Conservation (phyloP, 2,113 vertebrate genomes). For the Saccopteryx bilineata region DNA sequence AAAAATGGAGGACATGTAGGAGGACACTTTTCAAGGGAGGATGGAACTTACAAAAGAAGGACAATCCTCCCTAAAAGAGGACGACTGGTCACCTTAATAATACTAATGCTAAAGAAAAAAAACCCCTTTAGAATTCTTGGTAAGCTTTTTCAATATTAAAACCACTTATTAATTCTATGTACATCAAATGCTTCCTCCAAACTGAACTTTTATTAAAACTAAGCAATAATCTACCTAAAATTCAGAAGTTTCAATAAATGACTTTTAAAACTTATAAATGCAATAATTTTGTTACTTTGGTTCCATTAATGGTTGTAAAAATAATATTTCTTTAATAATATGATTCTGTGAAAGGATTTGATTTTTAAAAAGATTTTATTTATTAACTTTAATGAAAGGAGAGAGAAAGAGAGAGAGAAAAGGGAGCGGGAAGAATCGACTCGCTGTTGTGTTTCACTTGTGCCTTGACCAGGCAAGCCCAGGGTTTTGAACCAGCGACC, state of each 20-base stretch:
- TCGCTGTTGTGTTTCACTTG: too few species aligned
- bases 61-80: too few species aligned
- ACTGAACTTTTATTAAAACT: slow-evolving; percentile 26
- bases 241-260: slow-evolving; percentile 54
- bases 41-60: too few species aligned
- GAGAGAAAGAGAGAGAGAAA: too few species aligned
- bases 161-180: neutral
- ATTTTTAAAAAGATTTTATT: neutral
- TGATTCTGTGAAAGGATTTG: slow-evolving; percentile 61
- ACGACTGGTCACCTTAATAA: neutral
- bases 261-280: slow-evolving; percentile 49
- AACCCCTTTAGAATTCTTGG: neutral
- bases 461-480: too few species aligned
- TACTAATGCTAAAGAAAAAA: slow-evolving; percentile 9
- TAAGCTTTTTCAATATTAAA: slow-evolving; percentile 40
- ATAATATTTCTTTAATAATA: slow-evolving; percentile 50
- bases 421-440: too few species aligned
- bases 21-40: too few species aligned
- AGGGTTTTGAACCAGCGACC: too few species aligned
- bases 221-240: slow-evolving; percentile 31
- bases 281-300: slow-evolving; percentile 49
- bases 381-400: too few species aligned
- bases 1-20: too few species aligned
- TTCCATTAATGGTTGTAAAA: slow-evolving; percentile 63
- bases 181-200: neutral